phyloP scores from a whole-genome alignment of 2,113 vertebrate genomes.

The Lagenorhynchus albirostris region DNA sequence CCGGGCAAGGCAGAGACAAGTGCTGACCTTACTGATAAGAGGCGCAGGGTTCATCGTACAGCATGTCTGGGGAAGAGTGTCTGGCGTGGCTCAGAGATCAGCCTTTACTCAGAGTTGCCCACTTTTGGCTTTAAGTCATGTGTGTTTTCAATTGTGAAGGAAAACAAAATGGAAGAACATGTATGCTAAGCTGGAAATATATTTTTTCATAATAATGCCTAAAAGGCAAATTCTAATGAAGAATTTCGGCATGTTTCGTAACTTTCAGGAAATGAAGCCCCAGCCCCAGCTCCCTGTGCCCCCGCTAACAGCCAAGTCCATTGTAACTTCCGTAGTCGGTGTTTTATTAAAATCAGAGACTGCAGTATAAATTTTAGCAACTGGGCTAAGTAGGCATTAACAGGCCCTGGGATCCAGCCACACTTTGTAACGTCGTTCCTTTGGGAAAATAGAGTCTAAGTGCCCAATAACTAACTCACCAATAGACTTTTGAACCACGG shows the following conservation, averaged over 20 bases:
- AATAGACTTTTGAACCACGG: conserved; percentile 71
- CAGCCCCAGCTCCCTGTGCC: background rate
- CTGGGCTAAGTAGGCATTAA: conserved; percentile 65
- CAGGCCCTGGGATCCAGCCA: conserved; percentile 57
- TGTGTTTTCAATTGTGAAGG: background rate
- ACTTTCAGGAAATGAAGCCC: conserved; percentile 29
- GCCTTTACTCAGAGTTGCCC: background rate
- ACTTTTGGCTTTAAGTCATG: background rate
- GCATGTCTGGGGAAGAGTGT: background rate
- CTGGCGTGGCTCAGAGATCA: background rate
- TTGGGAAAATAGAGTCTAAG: conserved; percentile 69
- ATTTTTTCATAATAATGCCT: conserved; percentile 6
- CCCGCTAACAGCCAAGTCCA: conserved; percentile 38
- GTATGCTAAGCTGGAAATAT: background rate
- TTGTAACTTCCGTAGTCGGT: conserved; percentile 60
- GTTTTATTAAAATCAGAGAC: conserved; percentile 71
- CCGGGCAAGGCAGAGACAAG: background rate
- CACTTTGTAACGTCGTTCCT: conserved; percentile 61
- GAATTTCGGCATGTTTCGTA: background rate
- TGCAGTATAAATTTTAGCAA: conserved; percentile 68
- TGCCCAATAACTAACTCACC: conserved; percentile 69
- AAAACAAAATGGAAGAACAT: background rate
- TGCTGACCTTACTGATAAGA: background rate
- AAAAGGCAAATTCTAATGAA: conserved; percentile 32
- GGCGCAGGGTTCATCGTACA: background rate